Evolutionary conservation across 2,113 vertebrate genomes (phyloP).

Genomic region (Nyctereutes procyonoides): DNA sequence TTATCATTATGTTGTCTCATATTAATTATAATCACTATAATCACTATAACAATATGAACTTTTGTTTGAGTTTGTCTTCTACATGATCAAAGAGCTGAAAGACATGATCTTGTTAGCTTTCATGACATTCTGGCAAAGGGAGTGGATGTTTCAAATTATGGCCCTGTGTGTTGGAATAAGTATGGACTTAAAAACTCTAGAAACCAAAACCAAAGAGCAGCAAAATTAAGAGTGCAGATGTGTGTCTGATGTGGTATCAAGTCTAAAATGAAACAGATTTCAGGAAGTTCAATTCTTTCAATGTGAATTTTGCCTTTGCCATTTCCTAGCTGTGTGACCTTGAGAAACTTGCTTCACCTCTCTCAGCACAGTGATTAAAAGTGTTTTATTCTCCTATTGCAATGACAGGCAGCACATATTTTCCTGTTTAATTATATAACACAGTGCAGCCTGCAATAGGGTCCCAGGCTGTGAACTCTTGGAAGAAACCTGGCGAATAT

Average conservation of each 20-base stretch:
- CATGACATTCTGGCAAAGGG: background rate
- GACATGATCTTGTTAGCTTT: slow-evolving; percentile 26
- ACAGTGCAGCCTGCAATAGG: background rate
- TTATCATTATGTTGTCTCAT: slow-evolving; percentile 71
- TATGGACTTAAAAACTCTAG: background rate
- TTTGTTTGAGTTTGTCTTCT: slow-evolving; percentile 63
- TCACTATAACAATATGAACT: slow-evolving; percentile 68
- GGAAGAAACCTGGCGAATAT: background rate
- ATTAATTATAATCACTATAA: slow-evolving; percentile 78
- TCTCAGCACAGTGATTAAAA: background rate
- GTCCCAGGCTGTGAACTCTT: background rate
- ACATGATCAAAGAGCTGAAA: slow-evolving; percentile 64
- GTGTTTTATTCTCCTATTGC: background rate
- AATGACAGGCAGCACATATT: background rate
- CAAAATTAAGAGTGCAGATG: background rate
- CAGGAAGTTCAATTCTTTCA: background rate
- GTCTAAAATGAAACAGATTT: background rate
- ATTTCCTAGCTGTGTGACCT: slow-evolving; percentile 24
- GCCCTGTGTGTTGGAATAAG: background rate
- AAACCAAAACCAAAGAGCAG: background rate
- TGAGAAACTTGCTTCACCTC: background rate
- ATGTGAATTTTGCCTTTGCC: background rate
- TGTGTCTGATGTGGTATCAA: background rate
- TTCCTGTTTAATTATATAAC: background rate
- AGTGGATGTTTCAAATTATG: background rate